These are phyloP conservation scores for Acronicta aceris DNA, from an alignment of 2,888 invertebrate genomes.

Conservation along the genomic window DNA sequence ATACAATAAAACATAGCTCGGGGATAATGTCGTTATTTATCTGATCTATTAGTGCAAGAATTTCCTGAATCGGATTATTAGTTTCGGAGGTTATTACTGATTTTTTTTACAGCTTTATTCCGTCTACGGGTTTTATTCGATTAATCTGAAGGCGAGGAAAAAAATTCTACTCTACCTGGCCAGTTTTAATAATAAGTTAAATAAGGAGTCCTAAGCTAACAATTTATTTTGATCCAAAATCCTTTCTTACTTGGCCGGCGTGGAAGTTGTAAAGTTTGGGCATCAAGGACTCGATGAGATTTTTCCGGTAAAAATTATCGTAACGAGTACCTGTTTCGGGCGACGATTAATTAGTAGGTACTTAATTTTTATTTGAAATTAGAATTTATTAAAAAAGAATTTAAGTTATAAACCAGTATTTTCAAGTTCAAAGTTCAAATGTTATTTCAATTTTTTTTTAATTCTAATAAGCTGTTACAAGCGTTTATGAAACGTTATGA, in stretches of 20 bases:
- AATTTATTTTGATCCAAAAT: slow-evolving; percentile 59
- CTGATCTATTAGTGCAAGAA: no score
- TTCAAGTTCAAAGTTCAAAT: no score
- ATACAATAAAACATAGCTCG: no score
- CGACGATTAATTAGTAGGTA: slow-evolving; percentile 19
- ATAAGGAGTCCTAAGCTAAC: slow-evolving; percentile 62
- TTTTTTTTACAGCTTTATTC: slow-evolving; percentile 45
- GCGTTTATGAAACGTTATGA: no score
- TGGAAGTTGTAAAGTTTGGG: slow-evolving; percentile 52
- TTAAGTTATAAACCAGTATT: not conserved
- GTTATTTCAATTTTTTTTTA: no score
- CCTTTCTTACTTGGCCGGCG: slow-evolving; percentile 41
- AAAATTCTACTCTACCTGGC: slow-evolving; percentile 47
- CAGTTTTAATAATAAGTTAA: slow-evolving; percentile 61
- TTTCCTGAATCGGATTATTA: no score
- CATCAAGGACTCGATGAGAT: slow-evolving; percentile 53
- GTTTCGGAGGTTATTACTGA: slow-evolving; percentile 34
- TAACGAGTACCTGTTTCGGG: slow-evolving; percentile 26
- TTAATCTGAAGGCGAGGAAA: slow-evolving; percentile 51
- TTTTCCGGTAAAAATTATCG: slow-evolving; percentile 45
- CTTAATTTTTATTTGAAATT: slow-evolving; percentile 12
- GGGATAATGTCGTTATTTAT: no score
- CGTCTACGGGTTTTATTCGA: slow-evolving; percentile 49
- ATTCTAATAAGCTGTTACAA: no score
- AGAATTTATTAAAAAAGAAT: slow-evolving; percentile 11